Percentiles rank a stretch among this genome's conserved stretches.
These are phyloP conservation scores for Stictocephala bisonia DNA, from an alignment of 2,888 invertebrate genomes.

Conservation along the genomic window DNA sequence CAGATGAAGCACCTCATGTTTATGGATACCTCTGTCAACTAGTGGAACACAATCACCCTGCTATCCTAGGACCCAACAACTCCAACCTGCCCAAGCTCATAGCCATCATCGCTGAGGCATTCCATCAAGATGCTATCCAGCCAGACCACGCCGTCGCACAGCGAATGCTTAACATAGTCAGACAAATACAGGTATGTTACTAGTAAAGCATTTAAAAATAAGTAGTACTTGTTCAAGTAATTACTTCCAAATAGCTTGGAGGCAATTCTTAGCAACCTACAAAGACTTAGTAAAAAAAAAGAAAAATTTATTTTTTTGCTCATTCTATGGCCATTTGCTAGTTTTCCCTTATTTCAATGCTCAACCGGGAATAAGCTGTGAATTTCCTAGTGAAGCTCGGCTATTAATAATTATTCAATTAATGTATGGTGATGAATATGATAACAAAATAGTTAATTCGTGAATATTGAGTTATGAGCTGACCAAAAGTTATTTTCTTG, in stretches of 20 bases:
- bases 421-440: too few relatives aligned
- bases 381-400: too few relatives aligned
- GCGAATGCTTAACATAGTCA: slow-evolving; percentile 85
- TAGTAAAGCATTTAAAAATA: not conserved
- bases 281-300: slow-evolving; percentile 46
- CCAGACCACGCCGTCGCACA: slow-evolving; percentile 78
- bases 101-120: slow-evolving; percentile 90
- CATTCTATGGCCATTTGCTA: too few relatives aligned
- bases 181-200: slow-evolving; percentile 69
- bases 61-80: slow-evolving; percentile 87
- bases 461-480: too few relatives aligned
- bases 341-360: too few relatives aligned
- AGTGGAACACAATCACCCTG: slow-evolving; percentile 89
- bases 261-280: slow-evolving; percentile 10
- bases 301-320: too few relatives aligned
- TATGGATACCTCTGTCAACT: slow-evolving; percentile 97
- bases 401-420: too few relatives aligned
- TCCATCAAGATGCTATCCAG: slow-evolving; percentile 85
- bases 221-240: not conserved
- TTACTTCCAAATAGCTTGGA: not conserved
- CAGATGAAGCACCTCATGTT: slow-evolving; percentile 95
- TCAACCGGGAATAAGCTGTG: too few relatives aligned
- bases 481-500: too few relatives aligned
- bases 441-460: too few relatives aligned
- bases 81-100: slow-evolving; percentile 90